Evolutionary conservation across 2,888 invertebrate species (phyloP).

Genomic region (Neoaliturus tenellus): DNA sequence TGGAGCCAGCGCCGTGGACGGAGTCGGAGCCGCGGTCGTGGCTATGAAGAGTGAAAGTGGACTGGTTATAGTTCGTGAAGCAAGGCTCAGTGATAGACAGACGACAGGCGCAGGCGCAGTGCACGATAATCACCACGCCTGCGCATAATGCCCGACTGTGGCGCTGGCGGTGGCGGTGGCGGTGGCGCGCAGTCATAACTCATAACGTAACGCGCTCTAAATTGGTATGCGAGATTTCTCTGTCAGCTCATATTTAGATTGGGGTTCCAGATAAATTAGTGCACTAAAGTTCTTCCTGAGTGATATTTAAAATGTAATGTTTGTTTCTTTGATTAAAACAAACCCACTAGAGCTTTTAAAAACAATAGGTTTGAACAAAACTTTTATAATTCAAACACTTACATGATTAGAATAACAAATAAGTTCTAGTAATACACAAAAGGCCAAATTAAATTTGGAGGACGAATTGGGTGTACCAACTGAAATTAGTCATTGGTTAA

Average conservation of each 20-base stretch:
- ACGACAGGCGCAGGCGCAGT: neutral
- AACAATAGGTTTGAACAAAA: too few relatives aligned
- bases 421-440: too few relatives aligned
- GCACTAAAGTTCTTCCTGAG: too few relatives aligned
- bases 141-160: neutral
- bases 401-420: too few relatives aligned
- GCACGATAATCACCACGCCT: neutral
- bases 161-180: neutral
- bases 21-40: slow-evolving; percentile 10
- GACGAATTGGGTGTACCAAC: too few relatives aligned
- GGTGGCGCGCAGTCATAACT: neutral
- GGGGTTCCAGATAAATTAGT: neutral
- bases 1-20: neutral
- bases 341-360: too few relatives aligned
- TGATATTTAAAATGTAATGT: too few relatives aligned
- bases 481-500: too few relatives aligned
- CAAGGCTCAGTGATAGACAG: slow-evolving; percentile 26
- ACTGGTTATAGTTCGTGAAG: slow-evolving; percentile 39
- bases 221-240: neutral
- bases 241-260: neutral
- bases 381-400: too few relatives aligned
- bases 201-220: slow-evolving; percentile 21
- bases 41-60: slow-evolving; percentile 36
- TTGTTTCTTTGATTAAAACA: too few relatives aligned
- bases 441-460: too few relatives aligned